phyloP scores from a whole-genome alignment of 2,888 invertebrate species.

The Polietes domitor region DNA sequence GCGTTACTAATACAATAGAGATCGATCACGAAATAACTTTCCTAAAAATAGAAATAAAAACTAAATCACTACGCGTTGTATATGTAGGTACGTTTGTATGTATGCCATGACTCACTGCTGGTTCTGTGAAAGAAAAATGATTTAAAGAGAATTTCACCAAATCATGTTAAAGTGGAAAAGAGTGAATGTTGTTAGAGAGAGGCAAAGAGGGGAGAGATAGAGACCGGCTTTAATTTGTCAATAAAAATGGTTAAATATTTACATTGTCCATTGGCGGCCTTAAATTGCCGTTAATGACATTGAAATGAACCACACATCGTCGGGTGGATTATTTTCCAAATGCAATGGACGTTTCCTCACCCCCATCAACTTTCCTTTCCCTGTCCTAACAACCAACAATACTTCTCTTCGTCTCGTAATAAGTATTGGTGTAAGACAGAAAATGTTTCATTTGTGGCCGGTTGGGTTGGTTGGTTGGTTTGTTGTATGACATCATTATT shows the following conservation, averaged over 20 bases:
- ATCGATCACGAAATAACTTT: slow-evolving; percentile 22
- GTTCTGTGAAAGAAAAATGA: background rate
- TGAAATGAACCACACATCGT: background rate
- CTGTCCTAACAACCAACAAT: background rate
- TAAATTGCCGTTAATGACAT: background rate
- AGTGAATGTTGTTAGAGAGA: background rate
- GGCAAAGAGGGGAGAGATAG: background rate
- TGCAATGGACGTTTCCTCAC: background rate
- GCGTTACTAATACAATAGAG: background rate
- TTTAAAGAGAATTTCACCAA: slow-evolving; percentile 20
- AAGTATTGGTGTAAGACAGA: background rate
- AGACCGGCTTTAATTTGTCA: slow-evolving; percentile 4
- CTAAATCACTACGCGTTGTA: slow-evolving; percentile 10
- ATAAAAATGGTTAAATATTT: background rate
- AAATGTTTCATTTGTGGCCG: slow-evolving; percentile 14
- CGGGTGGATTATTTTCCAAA: background rate
- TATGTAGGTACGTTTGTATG: background rate
- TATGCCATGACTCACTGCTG: slow-evolving; percentile 2
- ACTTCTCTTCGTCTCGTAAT: background rate
- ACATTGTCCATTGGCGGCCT: slow-evolving; percentile 2
- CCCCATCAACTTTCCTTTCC: background rate
- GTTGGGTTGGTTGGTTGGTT: background rate
- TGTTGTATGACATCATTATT: slow-evolving; percentile 64
- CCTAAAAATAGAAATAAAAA: slow-evolving; percentile 25
- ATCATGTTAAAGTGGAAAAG: background rate